Evolutionary conservation across 1,140 invertebrate genomes (phyloP), one percentile per base, ranked within the genome.

Genomic region (Drosophila seguyi): DNA sequence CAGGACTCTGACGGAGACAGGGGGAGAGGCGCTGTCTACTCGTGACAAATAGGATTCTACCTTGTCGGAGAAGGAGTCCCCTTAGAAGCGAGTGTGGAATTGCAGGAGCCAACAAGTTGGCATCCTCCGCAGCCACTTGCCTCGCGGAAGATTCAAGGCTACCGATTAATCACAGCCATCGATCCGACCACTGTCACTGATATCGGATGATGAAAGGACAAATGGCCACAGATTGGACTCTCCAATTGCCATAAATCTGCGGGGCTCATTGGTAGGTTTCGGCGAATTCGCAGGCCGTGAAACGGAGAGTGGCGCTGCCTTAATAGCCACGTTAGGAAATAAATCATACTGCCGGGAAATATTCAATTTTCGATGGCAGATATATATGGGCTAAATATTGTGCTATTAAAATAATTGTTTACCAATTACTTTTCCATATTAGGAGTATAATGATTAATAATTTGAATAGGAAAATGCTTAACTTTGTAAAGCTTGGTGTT

Each of bases 101-200:
- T 53, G 50, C 59, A 52, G 58, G 48, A 74, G 74, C 65, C 62
- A 75, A 71, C 78, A 86, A 81, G 66, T 79, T 65, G 78, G 22
- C 56, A 27, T 39, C 66, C 16, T 44, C 20, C 0, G 13, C 20
- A 4, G 66, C n/a, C n/a, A n/a, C n/a, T n/a, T n/a, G n/a, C n/a
- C n/a, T n/a, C n/a, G n/a, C n/a, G n/a, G n/a, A 56, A 38, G 41
- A 57, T 34, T 47, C 62, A 47, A 7, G 36, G 52, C 39, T 71
- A 61, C 81, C 77, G 79, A 77, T 71, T n/a, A n/a, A n/a, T n/a
- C n/a, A n/a, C n/a, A n/a, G n/a, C n/a, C n/a, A n/a, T n/a, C n/a
- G n/a, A n/a, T 71, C 65, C 68, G 50, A 71, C 69, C 65, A 27
- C 29, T 34, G 16, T 27, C 11, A 34, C 29, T 42, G 66, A n/a